phyloP scores from a whole-genome alignment of 2,797 vertebrate species.

The Notoglanidium macrostoma region DNA sequence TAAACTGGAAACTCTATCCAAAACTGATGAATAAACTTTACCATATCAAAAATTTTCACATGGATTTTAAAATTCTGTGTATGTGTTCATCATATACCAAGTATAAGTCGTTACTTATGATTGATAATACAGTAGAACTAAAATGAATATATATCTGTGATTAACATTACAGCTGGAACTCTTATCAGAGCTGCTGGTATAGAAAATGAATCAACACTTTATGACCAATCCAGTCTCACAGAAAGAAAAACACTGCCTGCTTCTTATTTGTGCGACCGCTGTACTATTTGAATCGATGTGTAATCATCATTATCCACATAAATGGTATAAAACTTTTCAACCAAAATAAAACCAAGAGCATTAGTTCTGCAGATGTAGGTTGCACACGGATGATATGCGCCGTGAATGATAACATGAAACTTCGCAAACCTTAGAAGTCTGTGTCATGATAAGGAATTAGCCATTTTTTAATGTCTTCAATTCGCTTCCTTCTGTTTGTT shows the following conservation, averaged over 20 bases:
- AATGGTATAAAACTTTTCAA: too few species aligned
- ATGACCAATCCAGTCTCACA: background rate
- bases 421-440: background rate
- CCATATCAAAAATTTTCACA: background rate
- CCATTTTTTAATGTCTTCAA: background rate
- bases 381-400: background rate
- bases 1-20: background rate
- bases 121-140: background rate
- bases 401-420: background rate
- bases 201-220: background rate
- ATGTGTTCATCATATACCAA: background rate
- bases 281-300: background rate
- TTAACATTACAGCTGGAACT: background rate
- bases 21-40: background rate
- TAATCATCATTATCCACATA: too few species aligned
- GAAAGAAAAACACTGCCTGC: background rate
- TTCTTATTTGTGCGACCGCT: background rate
- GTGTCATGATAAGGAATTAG: background rate
- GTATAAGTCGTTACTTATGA: background rate
- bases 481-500: background rate
- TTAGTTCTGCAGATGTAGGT: background rate
- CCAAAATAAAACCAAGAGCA: background rate
- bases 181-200: background rate
- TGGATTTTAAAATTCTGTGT: background rate
- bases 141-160: background rate